Conservation (phyloP, 2,113 vertebrate species). For the Lophochroa leadbeateri region DNA sequence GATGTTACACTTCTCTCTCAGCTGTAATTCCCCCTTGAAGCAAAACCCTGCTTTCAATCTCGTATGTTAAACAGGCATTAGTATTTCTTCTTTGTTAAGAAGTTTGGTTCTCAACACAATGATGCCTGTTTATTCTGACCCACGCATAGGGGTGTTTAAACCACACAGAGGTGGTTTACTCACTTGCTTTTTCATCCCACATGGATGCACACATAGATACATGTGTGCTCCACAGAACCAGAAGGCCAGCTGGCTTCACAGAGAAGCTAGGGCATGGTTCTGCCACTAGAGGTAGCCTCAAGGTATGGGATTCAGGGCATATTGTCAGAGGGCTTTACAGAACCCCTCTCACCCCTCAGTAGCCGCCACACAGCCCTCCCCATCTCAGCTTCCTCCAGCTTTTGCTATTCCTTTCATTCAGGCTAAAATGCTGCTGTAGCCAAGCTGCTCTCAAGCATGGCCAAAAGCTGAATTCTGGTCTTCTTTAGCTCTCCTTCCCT, state of each 20-base stretch:
- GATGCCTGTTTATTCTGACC: neutral
- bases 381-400: neutral
- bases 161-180: neutral
- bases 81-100: neutral
- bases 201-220: neutral
- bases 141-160: neutral
- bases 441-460: neutral
- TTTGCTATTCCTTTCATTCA: neutral
- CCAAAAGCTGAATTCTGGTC: neutral
- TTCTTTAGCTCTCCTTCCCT: neutral
- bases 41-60: neutral
- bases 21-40: neutral
- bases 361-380: neutral
- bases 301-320: neutral
- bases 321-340: neutral
- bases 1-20: neutral
- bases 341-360: neutral
- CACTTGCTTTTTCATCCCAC: neutral
- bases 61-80: accelerated
- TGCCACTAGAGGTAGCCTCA: neutral
- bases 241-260: accelerated
- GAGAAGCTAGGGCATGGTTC: neutral
- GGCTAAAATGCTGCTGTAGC: neutral
- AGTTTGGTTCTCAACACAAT: accelerated
- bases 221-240: neutral